phyloP scores from a whole-genome alignment of 2,888 invertebrate genomes.

The Drosophila quinaria region DNA sequence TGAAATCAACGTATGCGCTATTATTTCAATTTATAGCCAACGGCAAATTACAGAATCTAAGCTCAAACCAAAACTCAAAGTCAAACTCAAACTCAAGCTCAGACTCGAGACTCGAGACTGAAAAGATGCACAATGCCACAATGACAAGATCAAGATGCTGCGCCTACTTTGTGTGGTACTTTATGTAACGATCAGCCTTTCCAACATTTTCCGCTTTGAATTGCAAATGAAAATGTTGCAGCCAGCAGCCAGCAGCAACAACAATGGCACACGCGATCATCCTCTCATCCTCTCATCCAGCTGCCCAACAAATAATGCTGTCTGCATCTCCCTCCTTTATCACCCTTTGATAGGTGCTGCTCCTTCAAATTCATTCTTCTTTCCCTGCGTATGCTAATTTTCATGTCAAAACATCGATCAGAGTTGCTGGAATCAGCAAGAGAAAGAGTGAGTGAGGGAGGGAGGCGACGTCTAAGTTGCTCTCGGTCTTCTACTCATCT shows the following conservation, averaged over 20 bases:
- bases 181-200: constrained; percentile 74
- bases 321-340: constrained; percentile 16
- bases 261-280: constrained; percentile 61
- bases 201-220: constrained; percentile 56
- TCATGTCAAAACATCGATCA: constrained; percentile 79
- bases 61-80: constrained; percentile 15
- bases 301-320: constrained; percentile 51
- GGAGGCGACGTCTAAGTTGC: not conserved
- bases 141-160: constrained; percentile 63
- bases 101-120: not conserved
- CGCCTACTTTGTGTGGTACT: constrained; percentile 64
- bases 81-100: constrained; percentile 16
- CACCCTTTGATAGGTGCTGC: not conserved
- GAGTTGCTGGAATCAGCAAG: constrained; percentile 2
- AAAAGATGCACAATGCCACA: constrained; percentile 36
- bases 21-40: constrained; percentile 73
- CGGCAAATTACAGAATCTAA: constrained; percentile 52
- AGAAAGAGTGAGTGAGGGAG: not conserved
- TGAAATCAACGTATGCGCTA: constrained; percentile 67
- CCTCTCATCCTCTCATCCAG: not conserved
- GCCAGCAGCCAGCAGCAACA: constrained; percentile 32
- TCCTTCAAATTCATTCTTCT: constrained; percentile 21
- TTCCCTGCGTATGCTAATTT: constrained; percentile 75
- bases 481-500: not conserved
- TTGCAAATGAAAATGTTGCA: constrained; percentile 64